Evolutionary conservation across 1,140 invertebrate genomes (phyloP), one percentile per base, ranked within the genome.

Genomic region (Papilio polytes): DNA sequence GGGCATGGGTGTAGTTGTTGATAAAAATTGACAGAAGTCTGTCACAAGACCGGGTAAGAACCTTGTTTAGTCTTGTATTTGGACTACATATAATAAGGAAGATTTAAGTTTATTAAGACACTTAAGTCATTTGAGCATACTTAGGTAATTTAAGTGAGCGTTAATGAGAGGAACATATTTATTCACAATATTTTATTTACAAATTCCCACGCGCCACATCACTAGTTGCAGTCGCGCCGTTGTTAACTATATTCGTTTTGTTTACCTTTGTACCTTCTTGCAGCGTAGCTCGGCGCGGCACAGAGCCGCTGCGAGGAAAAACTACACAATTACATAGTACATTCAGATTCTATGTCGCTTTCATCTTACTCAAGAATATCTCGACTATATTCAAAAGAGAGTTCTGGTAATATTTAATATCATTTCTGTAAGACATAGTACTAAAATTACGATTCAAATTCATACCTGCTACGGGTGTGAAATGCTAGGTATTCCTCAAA

Each of bases 191-290:
- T 18, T 72, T 36, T 36, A 18, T 7, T 41, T 9, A 41, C 18
- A 72, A 72, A 2, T 31, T 74, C 36, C 20, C 73, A 15, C 8
- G 10, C 31, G 74, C 10, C 51, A 77, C 74, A 56, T 56, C 74
- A 22, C 74, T 77, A 77, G 48, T 26, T 31, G 31, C 48, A 44
- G 74, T 46, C 74, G 74, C 51, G 76, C 31, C 31, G 53, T 59
- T 78, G 76, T 78, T 78, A 78, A 59, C 76, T 46, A 63, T 78
- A 78, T 78, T 78, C 76, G 74, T 78, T 78, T 78, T 78, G 53
- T 78, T 59, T 78, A 78, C 76, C 76, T 78, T 76, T 51, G 76
- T 59, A 78, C 76, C 76, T 78, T 78, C 51, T 78, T 59, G 48
- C 53, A 59, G 26, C 63, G 26, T 8, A 56, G 53, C 53, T n/a